Base-by-base conservation (phyloP, 2,888 invertebrate genomes). In the Brachyptera putata region DNA sequence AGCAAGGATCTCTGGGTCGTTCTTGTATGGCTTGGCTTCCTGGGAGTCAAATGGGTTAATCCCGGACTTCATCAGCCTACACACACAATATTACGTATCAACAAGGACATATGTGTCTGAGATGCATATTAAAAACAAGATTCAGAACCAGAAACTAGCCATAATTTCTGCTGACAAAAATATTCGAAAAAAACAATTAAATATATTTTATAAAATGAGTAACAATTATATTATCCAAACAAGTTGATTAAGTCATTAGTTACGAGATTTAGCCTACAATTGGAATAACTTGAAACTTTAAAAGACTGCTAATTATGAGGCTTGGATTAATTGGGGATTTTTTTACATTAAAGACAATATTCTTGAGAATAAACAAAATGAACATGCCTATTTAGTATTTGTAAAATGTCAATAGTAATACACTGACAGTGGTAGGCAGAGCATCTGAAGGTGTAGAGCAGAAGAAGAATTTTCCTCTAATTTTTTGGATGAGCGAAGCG, bases 1-100 rank as follows among this genome's bases (percentile, higher is more conserved):
- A 14, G 98, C 98, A 67, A 98, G 80, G 69, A 99, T 98, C 78
- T 99, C 98, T 0, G 97, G 95, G 78, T 99, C 98, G 74, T 98
- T 98, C 78, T 97, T 98, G 74, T 99, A 99, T 0, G 99, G 98
- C 73, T 99, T 99, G 0, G 98, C 98, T 79, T 99, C 99, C 80
- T 99, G 98, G 0, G 97, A 97, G 77, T 99, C 99, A 75, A 99
- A 99, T 0, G 99, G 99, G 78, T 99, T 99, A 66, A 99, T 99
- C 36, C 95, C 97, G 3, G 97, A 98, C 74, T 98, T 97, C 96
- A 98, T 99, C 66, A 98, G 79, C 92, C 91, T 92, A 69, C 55
- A 43, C 14, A 46, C 7, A 46, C 11, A 5, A 30, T 11, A 30
- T 30, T 11, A 11, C 5, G 11, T 30, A 30, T 30, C 11, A 7